These are phyloP conservation scores for Sebastes steindachneri DNA, from an alignment of 2,797 vertebrate species.

Conservation along the genomic window DNA sequence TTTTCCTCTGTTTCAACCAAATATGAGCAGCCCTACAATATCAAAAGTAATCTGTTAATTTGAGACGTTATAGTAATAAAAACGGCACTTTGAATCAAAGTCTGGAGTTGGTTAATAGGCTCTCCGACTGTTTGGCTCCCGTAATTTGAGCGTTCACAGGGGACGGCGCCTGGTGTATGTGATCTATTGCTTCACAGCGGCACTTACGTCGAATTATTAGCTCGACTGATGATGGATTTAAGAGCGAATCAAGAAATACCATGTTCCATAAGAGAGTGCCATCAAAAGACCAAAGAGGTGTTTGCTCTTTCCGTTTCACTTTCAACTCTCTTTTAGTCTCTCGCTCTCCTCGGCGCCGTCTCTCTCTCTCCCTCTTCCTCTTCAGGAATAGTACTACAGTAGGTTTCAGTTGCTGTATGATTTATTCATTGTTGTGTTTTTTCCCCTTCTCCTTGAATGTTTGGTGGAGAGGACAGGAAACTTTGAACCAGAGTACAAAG, in stretches of 20 bases:
- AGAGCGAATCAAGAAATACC: conserved; percentile 72
- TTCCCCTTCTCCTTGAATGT: conserved; percentile 79
- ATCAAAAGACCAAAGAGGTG: conserved; percentile 77
- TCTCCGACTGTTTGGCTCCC: conserved; percentile 61
- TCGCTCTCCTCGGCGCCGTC: conserved; percentile 10
- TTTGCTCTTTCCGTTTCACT: conserved; percentile 68
- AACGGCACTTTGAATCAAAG: conserved; percentile 59
- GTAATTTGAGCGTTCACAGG: conserved; percentile 65
- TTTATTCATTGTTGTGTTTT: conserved; percentile 85
- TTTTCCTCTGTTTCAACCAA: conserved; percentile 5
- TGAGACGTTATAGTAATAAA: conserved; percentile 42
- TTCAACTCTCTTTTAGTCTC: conserved; percentile 53
- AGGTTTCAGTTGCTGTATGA: conserved; percentile 75
- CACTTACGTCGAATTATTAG: conserved; percentile 66
- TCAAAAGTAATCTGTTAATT: conserved; percentile 60
- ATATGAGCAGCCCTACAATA: background rate
- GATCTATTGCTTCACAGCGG: conserved; percentile 69
- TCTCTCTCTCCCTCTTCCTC: conserved; percentile 30
- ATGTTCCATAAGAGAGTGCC: conserved; percentile 70
- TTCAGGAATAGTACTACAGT: conserved; percentile 62
- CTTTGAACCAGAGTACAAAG: conserved; percentile 87
- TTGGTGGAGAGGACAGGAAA: conserved; percentile 83
- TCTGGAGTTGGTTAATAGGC: conserved; percentile 58
- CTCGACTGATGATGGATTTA: conserved; percentile 72
- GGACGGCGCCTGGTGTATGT: conserved; percentile 54